Base-by-base conservation (phyloP, 2,888 invertebrate genomes). In the Heliconius hortense region DNA sequence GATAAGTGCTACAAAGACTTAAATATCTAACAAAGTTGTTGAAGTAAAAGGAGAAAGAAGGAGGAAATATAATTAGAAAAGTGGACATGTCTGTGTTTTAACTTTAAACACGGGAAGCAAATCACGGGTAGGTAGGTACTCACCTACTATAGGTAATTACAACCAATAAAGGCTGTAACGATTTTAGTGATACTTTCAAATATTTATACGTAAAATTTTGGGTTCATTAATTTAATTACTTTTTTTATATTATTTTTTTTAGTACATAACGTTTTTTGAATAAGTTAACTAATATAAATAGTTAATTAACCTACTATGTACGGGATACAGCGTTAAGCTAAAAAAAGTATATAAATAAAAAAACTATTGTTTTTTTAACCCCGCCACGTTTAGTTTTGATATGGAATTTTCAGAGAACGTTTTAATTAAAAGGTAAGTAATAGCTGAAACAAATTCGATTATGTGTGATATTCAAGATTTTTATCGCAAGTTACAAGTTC, bases 81-180 rank as follows among this genome's bases (percentile, higher is more conserved):
- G 63, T 35, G 68, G 68, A 73, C 69, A 76, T 64, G 62, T 63
- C 70, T 56, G 66, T 73, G 69, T 76, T 76, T 48, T 24, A 60
- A 77, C 31, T 76, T 76, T 48, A 31, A 68, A 76, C 26, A 66
- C 75, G 62, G 75, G 79, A 75, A 77, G 76, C 75, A 79, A 76
- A 75, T 78, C 74, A 76, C 78, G 73, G 4, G 48, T 18, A 53
- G 28, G 31, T 24, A 66, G 39, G 13, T 66, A 66, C 24, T 8
- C 7, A 39, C 64, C 31, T 63, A 64, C n/a, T 13, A 31, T 53
- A 53, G 15, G 28, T 64, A 39, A 13, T n/a, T 24, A 43, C 15
- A 2, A 24, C 24, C 39, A 11, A n/a, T n/a, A 35, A 56, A 31
- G 7, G n/a, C 15, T 35, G n/a, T 35, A 31, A 31, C 31, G 15